These are phyloP conservation scores for Bos taurus DNA, from an alignment of 2,113 vertebrate species.

Conservation along the genomic window ARS-UCD2.0 NC_037351.1:34508001-34508500, in stretches of 20 bases:
- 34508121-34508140: slow-evolving; percentile 6
- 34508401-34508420: neutral
- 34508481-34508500: neutral
- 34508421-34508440: neutral
- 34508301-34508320: neutral
- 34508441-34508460: neutral
- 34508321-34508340: neutral
- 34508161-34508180: neutral
- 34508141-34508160: neutral
- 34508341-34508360: neutral
- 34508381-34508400: slow-evolving; percentile 13
- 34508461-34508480: neutral
- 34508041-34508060: neutral
- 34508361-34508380: neutral
- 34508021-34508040: neutral
- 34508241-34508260: neutral
- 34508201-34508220: neutral
- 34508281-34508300: neutral
- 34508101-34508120: neutral
- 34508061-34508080: neutral
- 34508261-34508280: neutral
- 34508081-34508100: neutral
- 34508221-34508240: neutral
- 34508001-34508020: neutral
- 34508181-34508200: neutral